Evolutionary conservation across 2,888 invertebrate genomes (phyloP).

Genomic region (Mellilla xanthometata): DNA sequence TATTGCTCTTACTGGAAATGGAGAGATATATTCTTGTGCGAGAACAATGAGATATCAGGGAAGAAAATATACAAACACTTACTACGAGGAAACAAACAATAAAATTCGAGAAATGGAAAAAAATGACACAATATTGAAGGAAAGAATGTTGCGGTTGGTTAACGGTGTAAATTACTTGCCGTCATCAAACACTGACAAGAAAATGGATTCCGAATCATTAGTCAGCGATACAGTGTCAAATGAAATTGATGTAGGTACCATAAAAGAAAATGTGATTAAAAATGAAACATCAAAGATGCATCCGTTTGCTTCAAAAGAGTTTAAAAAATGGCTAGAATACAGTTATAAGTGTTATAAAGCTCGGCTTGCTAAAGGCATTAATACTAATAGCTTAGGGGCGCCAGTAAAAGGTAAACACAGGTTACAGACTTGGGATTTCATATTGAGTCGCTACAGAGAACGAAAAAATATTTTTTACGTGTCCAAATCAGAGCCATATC

Average conservation of each 20-base stretch:
- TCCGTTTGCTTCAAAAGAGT: slow-evolving; percentile 27
- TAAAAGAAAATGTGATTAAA: neutral
- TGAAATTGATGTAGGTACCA: neutral
- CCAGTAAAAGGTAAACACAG: slow-evolving; percentile 56
- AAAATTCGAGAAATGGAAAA: slow-evolving; percentile 63
- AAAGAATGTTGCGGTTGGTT: slow-evolving; percentile 39
- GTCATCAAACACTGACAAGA: neutral
- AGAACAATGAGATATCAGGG: slow-evolving; percentile 48
- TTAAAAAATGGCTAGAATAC: slow-evolving; percentile 62
- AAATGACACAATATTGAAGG: slow-evolving; percentile 53
- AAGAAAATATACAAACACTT: slow-evolving; percentile 50
- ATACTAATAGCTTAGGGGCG: slow-evolving; percentile 48
- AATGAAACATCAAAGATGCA: too few relatives aligned
- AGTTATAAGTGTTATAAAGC: slow-evolving; percentile 63
- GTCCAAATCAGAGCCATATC: slow-evolving; percentile 51
- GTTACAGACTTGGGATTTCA: slow-evolving; percentile 63
- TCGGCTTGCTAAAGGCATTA: slow-evolving; percentile 41
- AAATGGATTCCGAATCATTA: neutral
- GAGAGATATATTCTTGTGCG: slow-evolving; percentile 38
- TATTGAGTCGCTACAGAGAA: slow-evolving; percentile 60
- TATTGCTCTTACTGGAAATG: slow-evolving; percentile 5
- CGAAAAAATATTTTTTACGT: slow-evolving; percentile 64
- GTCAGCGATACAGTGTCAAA: neutral
- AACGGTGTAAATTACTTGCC: slow-evolving; percentile 1
- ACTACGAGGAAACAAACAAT: slow-evolving; percentile 53